Conservation (phyloP, 2,113 vertebrate genomes). For the Cebus imitator region DNA sequence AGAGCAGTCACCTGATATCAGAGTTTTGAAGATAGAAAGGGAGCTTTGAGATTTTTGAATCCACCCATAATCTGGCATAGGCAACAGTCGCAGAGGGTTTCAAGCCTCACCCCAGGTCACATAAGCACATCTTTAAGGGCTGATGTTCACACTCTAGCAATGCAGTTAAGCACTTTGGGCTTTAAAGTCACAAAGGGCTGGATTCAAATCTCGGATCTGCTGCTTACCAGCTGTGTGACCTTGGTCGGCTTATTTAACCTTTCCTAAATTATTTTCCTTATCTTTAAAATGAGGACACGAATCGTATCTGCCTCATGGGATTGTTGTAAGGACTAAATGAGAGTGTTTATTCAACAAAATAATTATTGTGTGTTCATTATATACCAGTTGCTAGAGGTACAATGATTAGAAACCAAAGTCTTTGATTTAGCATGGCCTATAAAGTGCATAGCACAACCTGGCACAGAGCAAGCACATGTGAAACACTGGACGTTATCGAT, state of each 20-base stretch:
- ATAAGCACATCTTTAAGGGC: not conserved
- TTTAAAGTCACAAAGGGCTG: not conserved
- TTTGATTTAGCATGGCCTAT: not conserved
- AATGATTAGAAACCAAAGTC: not conserved
- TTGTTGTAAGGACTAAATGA: not conserved
- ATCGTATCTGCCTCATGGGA: not conserved
- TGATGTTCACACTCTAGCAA: not conserved
- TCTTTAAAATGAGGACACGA: not conserved
- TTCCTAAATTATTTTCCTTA: not conserved
- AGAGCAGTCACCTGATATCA: not conserved
- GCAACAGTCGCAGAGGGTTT: not conserved
- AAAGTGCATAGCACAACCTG: not conserved
- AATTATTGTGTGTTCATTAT: not conserved
- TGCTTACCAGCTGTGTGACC: not conserved
- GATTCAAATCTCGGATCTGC: constrained; percentile 9
- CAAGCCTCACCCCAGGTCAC: not conserved
- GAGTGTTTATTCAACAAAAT: not conserved
- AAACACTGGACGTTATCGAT: not conserved
- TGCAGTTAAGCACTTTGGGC: not conserved
- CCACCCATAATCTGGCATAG: not conserved
- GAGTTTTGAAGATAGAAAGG: not conserved
- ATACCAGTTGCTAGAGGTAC: not conserved
- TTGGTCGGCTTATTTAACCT: not conserved
- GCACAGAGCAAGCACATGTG: not conserved
- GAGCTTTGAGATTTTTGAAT: not conserved